A percentile compares a stretch with the other conserved stretches of the same genome.
Evolutionary conservation across 2,888 invertebrate genomes (phyloP).

Genomic region (Eugnorisma glareosa): DNA sequence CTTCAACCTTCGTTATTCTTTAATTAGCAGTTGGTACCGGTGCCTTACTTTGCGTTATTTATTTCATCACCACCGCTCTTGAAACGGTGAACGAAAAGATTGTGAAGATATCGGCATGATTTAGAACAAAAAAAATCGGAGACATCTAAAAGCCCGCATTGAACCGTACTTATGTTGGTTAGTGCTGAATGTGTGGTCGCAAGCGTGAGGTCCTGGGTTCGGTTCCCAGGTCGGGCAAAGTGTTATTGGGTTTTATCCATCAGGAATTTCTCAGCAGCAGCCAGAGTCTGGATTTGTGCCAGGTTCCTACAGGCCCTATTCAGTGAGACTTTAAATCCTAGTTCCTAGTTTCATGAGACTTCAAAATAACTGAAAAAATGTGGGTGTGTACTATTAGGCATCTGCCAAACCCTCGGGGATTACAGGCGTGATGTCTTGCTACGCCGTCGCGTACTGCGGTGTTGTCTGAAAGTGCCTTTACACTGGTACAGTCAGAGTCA

Average conservation of each 20-base stretch:
- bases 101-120: too few species aligned
- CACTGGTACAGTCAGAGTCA: constrained; percentile 29
- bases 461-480: constrained; percentile 47
- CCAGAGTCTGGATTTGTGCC: not conserved
- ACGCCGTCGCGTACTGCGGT: constrained; percentile 22
- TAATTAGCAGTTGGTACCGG: constrained; percentile 57
- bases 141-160: not conserved
- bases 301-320: not conserved
- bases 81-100: not conserved
- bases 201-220: not conserved
- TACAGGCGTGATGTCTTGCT: not conserved
- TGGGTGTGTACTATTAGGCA: not conserved
- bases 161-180: not conserved
- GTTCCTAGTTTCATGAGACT: not conserved
- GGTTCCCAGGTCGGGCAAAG: not conserved
- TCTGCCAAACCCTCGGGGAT: not conserved
- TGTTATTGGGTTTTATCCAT: not conserved
- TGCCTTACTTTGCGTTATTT: not conserved
- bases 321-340: not conserved
- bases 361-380: not conserved
- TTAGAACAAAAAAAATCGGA: not conserved
- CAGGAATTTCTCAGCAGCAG: not conserved
- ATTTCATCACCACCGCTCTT: not conserved
- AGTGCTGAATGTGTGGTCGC: too few species aligned
- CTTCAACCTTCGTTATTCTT: constrained; percentile 65